Conservation (phyloP, 2,113 vertebrate species). For the Passer montanus region DNA sequence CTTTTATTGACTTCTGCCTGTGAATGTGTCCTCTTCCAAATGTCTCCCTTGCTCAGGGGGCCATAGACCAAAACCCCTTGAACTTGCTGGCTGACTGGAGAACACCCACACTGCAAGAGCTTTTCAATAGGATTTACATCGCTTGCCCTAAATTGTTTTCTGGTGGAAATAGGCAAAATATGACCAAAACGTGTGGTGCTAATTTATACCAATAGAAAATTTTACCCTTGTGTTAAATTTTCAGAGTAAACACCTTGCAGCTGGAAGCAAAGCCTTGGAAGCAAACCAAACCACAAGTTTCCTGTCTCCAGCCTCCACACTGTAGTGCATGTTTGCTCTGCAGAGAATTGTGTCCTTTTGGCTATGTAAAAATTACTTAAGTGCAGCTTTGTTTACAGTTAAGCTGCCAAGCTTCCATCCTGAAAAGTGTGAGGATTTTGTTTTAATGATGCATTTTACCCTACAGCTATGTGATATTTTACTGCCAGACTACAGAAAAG, state of each 20-base stretch:
- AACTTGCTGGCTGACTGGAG: background rate
- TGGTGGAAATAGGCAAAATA: slow-evolving; percentile 13
- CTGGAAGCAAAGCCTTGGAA: slow-evolving; percentile 55
- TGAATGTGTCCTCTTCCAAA: background rate
- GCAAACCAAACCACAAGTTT: slow-evolving; percentile 63
- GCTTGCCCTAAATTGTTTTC: slow-evolving; percentile 7
- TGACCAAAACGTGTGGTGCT: background rate
- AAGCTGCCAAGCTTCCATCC: slow-evolving; percentile 46
- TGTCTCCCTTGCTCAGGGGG: background rate
- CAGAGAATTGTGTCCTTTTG: slow-evolving; percentile 63
- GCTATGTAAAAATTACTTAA: slow-evolving; percentile 61
- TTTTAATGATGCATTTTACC: slow-evolving; percentile 47
- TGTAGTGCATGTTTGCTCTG: slow-evolving; percentile 22
- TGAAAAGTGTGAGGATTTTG: slow-evolving; percentile 35
- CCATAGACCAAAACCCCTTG: background rate
- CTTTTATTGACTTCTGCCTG: background rate
- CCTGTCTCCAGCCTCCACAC: slow-evolving; percentile 31
- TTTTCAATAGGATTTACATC: background rate
- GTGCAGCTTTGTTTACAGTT: slow-evolving; percentile 58
- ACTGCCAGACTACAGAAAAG: slow-evolving; percentile 29
- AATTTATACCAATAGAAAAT: slow-evolving; percentile 25
- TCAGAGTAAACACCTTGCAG: slow-evolving; percentile 50
- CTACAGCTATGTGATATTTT: slow-evolving; percentile 24
- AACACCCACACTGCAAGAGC: background rate
- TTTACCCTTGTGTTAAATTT: slow-evolving; percentile 9